Conservation (phyloP, 30 jellyfish, hydroid and myxozoan species). For the Hydractinia echinata region DNA sequence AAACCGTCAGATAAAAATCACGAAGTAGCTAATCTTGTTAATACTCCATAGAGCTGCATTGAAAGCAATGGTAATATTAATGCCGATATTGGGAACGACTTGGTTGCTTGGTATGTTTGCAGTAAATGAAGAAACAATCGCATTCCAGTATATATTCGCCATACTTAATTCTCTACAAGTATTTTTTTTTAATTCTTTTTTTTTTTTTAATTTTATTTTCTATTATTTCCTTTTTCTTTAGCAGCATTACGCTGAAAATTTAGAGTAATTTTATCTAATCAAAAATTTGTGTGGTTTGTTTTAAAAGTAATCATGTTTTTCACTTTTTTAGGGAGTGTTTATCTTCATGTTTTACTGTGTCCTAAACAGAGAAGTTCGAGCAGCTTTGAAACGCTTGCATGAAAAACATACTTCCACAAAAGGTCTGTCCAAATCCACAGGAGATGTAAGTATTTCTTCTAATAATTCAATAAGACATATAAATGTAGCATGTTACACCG, state of each 20-base stretch:
- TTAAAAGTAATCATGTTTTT: too few species aligned
- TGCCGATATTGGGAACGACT: slow-evolving; percentile 89
- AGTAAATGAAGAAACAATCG: slow-evolving; percentile 52
- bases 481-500: too few species aligned
- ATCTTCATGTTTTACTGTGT: slow-evolving; percentile 67
- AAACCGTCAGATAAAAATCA: neutral
- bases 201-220: neutral
- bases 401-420: slow-evolving; percentile 56
- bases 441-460: neutral
- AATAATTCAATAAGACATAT: too few species aligned
- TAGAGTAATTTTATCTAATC: neutral
- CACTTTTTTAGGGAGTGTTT: slow-evolving; percentile 56
- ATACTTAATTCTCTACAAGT: slow-evolving; percentile 81
- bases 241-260: neutral
- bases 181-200: neutral
- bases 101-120: slow-evolving; percentile 94
- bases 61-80: slow-evolving; percentile 74
- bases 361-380: slow-evolving; percentile 84
- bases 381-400: slow-evolving; percentile 72
- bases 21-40: neutral
- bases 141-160: slow-evolving; percentile 74
- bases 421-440: slow-evolving; percentile 12
- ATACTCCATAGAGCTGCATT: slow-evolving; percentile 62
- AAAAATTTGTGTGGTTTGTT: neutral
- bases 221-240: neutral